Percentiles rank a stretch among this genome's conserved stretches.
phyloP scores from a whole-genome alignment of 2,797 vertebrate genomes.

The Cephalopachus bancanus region DNA sequence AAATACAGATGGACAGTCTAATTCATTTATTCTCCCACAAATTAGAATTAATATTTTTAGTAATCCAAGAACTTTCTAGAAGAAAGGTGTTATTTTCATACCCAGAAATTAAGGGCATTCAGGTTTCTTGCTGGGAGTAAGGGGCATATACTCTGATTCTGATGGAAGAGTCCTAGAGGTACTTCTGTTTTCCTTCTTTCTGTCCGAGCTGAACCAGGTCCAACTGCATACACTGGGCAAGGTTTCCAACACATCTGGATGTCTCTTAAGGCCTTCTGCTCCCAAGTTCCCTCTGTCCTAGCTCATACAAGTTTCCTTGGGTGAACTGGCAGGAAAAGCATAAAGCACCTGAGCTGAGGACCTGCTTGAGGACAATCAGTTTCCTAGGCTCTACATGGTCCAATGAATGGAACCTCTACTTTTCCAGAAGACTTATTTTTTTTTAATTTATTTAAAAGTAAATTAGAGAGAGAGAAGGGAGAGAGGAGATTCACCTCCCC shows the following conservation, averaged over 20 bases:
- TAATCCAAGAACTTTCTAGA: conserved; percentile 5
- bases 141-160: neutral
- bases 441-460: no score
- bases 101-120: neutral
- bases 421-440: neutral
- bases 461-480: no score
- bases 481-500: no score
- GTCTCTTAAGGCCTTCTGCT: conserved; percentile 20
- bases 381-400: neutral
- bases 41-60: neutral
- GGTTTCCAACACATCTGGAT: conserved; percentile 2
- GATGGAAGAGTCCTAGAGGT: neutral
- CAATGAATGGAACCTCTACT: neutral
- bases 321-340: neutral
- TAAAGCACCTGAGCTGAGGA: neutral
- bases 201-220: neutral
- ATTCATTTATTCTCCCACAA: neutral
- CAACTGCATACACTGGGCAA: neutral
- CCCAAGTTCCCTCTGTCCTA: conserved; percentile 1
- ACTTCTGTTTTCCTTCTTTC: conserved; percentile 1
- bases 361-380: neutral
- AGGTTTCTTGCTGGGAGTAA: neutral
- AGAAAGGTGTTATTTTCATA: conserved; percentile 19
- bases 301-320: neutral
- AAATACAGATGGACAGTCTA: neutral